Evolutionary conservation across 2,888 invertebrate genomes (phyloP).

Genomic region (Athetis lepigone): DNA sequence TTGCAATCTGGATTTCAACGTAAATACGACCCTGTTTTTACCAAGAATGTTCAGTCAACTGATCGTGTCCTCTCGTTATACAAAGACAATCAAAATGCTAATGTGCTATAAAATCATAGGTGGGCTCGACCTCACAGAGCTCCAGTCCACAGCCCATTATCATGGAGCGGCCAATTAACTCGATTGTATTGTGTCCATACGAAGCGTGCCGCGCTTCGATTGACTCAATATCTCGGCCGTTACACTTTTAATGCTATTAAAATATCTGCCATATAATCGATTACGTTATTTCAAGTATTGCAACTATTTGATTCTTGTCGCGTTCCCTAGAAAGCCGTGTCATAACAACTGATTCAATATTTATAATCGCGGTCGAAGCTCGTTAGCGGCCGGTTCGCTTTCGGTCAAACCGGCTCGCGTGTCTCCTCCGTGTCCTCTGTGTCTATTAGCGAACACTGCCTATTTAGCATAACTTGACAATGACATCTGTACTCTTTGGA

Average conservation of each 20-base stretch:
- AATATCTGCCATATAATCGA: conserved; percentile 64
- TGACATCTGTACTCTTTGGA: conserved; percentile 44
- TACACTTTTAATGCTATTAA: conserved; percentile 64
- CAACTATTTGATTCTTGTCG: conserved; percentile 28
- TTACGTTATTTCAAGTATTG: conserved; percentile 57
- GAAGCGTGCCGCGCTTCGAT: conserved; percentile 71
- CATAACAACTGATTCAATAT: conserved; percentile 61
- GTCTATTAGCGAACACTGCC: conserved; percentile 48
- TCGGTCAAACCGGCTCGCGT: conserved; percentile 61
- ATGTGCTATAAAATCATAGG: conserved; percentile 63
- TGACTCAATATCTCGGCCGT: conserved; percentile 72
- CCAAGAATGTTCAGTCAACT: conserved; percentile 15
- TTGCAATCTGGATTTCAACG: conserved; percentile 58
- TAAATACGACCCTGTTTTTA: conserved; percentile 27
- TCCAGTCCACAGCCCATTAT: conserved; percentile 63
- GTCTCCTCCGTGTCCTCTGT: conserved; percentile 37
- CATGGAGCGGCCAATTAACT: conserved; percentile 74
- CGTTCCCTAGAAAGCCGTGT: conserved; percentile 49
- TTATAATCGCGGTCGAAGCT: conserved; percentile 55
- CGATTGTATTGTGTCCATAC: conserved; percentile 70
- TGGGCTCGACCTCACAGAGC: conserved; percentile 55
- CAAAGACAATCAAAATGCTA: conserved; percentile 60
- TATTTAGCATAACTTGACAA: conserved; percentile 50
- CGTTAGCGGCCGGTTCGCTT: conserved; percentile 57
- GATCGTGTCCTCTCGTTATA: conserved; percentile 24